phyloP scores from a whole-genome alignment of 2,113 vertebrate species.

The Craseonycteris thonglongyai region DNA sequence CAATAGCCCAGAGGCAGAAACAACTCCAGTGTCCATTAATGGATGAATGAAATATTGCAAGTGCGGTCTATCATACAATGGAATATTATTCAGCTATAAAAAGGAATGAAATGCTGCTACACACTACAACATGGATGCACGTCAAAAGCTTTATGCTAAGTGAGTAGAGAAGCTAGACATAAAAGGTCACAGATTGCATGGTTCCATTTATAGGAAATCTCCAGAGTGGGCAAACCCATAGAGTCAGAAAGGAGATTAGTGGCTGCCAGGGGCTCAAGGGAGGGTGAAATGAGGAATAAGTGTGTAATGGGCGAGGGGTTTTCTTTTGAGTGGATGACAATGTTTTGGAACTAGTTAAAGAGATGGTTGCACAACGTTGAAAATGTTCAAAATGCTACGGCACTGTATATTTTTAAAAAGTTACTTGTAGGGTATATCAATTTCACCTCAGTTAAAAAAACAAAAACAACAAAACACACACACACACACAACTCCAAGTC shows the following conservation, averaged over 20 bases:
- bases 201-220: neutral
- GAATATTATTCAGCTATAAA: neutral
- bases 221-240: neutral
- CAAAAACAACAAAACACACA: neutral
- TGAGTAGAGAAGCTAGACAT: neutral
- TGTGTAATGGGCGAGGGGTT: fast-evolving
- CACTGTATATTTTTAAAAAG: neutral
- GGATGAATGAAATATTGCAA: neutral
- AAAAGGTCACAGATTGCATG: fast-evolving
- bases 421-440: neutral
- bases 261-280: neutral
- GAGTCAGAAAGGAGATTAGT: neutral
- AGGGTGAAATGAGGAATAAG: neutral
- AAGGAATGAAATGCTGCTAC: neutral
- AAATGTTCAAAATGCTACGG: neutral
- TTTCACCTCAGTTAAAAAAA: neutral
- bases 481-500: neutral
- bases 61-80: neutral
- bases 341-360: neutral
- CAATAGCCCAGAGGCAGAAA: neutral
- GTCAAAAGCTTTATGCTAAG: neutral
- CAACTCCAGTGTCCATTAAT: neutral
- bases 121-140: neutral
- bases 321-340: neutral
- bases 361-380: fast-evolving